Base-by-base conservation (phyloP, 2,797 vertebrate species). In the Anniella stebbinsi region DNA sequence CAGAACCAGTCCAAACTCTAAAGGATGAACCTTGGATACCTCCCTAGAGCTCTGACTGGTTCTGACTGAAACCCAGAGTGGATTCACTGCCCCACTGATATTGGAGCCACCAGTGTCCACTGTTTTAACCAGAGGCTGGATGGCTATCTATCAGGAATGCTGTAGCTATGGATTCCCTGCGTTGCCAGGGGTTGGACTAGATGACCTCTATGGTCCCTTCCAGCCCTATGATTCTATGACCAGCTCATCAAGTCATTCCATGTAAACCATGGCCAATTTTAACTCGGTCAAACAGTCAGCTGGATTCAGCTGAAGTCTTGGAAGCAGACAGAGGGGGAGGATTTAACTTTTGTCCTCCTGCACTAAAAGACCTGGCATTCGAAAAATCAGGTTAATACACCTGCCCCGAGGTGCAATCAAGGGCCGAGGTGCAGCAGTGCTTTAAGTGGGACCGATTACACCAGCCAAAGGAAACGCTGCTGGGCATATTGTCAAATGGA, bases 381-480 rank as follows among this genome's bases (percentile, higher is more conserved):
- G 28, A 60, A 70, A 51, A 38, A 51, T 18, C 54, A 66, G 4
- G 21, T 25, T 45, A 81, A 38, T 48, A 48, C 25, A 66, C 8
- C 80, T 72, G 9, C 41, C 70, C 57, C 41, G 36, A 48, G 13
- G 25, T 75, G 21, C 30, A 45, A 9, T 7, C 2, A 28, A 25
- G 33, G 60, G 41, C 63, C 54, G 11, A 80, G 15, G 12, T 77
- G 82, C 23, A 23, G 33, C 28, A 51, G 33, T 9, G 30, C 7
- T 41, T 57, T 23, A 0, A 82, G 81, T 77, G 63, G 90, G 89
- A 92, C 76, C 69, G 84, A 51, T 17, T 60, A 0, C 0, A 0
- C 86, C 93, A 93, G 95, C 93, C 96, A 95, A 73, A 87, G 89
- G 87, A 86, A 96, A 93, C 1, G 1, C 90, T 83, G 41, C 75